Evolutionary conservation across 2,797 vertebrate species (phyloP).

Genomic region (Moxostoma hubbsi): DNA sequence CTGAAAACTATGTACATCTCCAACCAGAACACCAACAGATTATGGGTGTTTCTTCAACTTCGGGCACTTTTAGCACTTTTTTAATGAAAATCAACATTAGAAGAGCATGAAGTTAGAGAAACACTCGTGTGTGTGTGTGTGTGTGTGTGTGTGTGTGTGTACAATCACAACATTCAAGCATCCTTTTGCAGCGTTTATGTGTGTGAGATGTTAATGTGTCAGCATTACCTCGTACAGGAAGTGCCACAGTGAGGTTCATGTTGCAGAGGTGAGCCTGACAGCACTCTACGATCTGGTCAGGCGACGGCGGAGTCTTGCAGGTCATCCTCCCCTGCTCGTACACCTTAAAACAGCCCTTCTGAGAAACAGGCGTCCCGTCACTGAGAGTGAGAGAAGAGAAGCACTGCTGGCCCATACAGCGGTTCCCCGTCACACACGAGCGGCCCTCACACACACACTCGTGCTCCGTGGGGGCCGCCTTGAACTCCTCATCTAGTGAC

Average conservation of each 20-base stretch:
- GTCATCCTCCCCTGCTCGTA: conserved; percentile 94
- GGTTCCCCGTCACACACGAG: conserved; percentile 83
- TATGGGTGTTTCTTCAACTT: too few relatives aligned
- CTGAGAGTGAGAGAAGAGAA: conserved; percentile 90
- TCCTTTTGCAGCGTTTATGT: background rate
- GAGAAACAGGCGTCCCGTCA: conserved; percentile 82
- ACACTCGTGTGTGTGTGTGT: too few relatives aligned
- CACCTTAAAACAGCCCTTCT: conserved; percentile 95
- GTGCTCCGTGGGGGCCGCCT: conserved; percentile 77
- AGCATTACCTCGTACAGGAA: conserved; percentile 76
- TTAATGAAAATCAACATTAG: too few relatives aligned
- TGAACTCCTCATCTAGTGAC: conserved; percentile 53
- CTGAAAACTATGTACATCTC: too few relatives aligned
- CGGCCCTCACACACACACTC: conserved; percentile 93
- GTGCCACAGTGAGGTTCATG: conserved; percentile 86
- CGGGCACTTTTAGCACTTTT: too few relatives aligned
- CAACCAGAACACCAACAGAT: too few relatives aligned
- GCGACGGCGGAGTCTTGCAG: conserved; percentile 93
- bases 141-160: too few relatives aligned
- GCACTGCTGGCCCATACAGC: conserved; percentile 92
- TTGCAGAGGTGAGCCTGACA: conserved; percentile 95
- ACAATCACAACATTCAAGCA: too few relatives aligned
- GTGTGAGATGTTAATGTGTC: background rate
- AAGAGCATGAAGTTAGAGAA: too few relatives aligned
- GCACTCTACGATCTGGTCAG: conserved; percentile 93